These are phyloP conservation scores for Scotopteryx bipunctaria DNA, from an alignment of 2,888 invertebrate genomes.

Conservation along the genomic window DNA sequence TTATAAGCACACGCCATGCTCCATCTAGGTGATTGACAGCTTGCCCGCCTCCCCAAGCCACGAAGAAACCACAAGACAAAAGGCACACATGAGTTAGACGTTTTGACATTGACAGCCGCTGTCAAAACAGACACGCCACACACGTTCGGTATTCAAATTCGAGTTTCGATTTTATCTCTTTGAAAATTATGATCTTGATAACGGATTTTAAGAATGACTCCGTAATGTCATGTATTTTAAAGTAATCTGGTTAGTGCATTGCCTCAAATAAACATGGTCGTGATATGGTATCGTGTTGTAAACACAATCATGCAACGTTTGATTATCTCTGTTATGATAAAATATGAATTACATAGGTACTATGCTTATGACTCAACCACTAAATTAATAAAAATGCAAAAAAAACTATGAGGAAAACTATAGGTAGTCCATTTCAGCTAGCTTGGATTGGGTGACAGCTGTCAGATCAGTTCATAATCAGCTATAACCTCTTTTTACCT, in stretches of 20 bases:
- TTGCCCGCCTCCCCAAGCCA: conserved; percentile 19
- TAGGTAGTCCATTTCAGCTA: too few relatives aligned
- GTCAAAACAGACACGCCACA: conserved; percentile 40
- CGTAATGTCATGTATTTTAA: conserved; percentile 1
- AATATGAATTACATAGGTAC: conserved; percentile 9
- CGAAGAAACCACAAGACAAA: conserved; percentile 34
- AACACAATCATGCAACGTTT: conserved; percentile 28
- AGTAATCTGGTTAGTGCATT: conserved; percentile 14
- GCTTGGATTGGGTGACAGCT: too few relatives aligned
- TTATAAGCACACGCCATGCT: conserved; percentile 10
- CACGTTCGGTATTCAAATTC: conserved; percentile 38
- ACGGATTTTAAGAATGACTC: conserved; percentile 5
- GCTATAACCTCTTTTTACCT: too few relatives aligned
- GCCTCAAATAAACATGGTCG: conserved; percentile 26
- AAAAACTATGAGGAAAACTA: too few relatives aligned
- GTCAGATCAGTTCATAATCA: too few relatives aligned
- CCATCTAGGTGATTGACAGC: conserved; percentile 25
- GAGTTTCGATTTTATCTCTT: conserved; percentile 33
- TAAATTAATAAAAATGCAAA: too few relatives aligned
- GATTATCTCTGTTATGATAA: conserved; percentile 25
- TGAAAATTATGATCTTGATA: conserved; percentile 31
- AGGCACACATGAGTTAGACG: conserved; percentile 30
- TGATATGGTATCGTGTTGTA: conserved; percentile 32
- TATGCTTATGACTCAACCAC: too few relatives aligned
- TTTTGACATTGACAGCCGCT: conserved; percentile 42